phyloP scores from a whole-genome alignment of 2,888 invertebrate species.

The Rhyacophila evoluta region DNA sequence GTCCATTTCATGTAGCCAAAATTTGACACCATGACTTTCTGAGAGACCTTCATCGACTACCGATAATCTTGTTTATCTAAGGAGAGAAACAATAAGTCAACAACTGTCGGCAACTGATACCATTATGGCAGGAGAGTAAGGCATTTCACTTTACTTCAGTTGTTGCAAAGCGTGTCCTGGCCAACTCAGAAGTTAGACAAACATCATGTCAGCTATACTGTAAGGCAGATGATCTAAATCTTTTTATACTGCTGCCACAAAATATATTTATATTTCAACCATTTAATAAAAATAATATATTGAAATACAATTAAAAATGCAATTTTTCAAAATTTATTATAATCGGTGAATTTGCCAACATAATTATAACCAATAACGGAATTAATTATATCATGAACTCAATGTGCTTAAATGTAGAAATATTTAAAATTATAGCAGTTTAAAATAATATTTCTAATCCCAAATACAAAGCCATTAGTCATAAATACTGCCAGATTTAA shows the following conservation, averaged over 20 bases:
- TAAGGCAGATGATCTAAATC: neutral
- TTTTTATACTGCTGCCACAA: neutral
- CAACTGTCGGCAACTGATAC: conserved; percentile 54
- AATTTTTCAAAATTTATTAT: too few relatives aligned
- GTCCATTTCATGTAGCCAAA: neutral
- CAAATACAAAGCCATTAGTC: too few relatives aligned
- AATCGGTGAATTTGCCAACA: too few relatives aligned
- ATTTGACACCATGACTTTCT: neutral
- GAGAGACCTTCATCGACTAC: conserved; percentile 5
- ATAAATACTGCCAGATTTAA: too few relatives aligned
- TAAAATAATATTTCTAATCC: too few relatives aligned
- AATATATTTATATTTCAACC: too few relatives aligned
- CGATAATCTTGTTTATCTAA: neutral
- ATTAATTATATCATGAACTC: too few relatives aligned
- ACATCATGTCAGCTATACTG: conserved; percentile 43
- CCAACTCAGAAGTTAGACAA: conserved; percentile 41
- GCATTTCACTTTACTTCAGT: conserved; percentile 8
- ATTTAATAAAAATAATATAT: too few relatives aligned
- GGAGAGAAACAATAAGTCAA: conserved; percentile 44
- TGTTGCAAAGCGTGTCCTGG: conserved; percentile 19
- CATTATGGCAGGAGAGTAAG: conserved; percentile 26
- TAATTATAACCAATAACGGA: too few relatives aligned
- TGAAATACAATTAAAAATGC: too few relatives aligned
- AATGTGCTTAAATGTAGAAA: too few relatives aligned
- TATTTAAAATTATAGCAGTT: too few relatives aligned